Conservation (phyloP, 2,888 invertebrate species). For the Drosophila quasianomalipes region DNA sequence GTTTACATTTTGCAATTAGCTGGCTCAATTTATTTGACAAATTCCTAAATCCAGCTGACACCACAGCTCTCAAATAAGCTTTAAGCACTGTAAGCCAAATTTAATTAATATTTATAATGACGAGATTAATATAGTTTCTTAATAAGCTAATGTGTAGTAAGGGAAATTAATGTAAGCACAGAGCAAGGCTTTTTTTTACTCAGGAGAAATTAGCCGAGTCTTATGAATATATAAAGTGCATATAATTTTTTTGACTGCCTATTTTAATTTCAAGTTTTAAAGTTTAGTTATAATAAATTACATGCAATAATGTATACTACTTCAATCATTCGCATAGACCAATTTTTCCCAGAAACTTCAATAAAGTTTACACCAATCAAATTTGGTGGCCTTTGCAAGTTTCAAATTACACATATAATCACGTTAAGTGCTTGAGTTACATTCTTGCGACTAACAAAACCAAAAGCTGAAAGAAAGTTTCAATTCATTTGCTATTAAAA, state of each 20-base stretch:
- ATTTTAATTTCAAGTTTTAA: no score
- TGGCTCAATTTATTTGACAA: slow-evolving; percentile 43
- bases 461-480: slow-evolving; percentile 36
- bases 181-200: no score
- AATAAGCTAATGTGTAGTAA: background rate
- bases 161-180: background rate
- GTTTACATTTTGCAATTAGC: slow-evolving; percentile 27
- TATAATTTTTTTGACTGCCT: no score
- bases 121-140: slow-evolving; percentile 13
- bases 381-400: slow-evolving; percentile 18
- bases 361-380: slow-evolving; percentile 5
- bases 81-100: background rate
- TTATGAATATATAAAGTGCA: no score
- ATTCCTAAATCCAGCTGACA: slow-evolving; percentile 19
- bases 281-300: background rate
- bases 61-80: background rate
- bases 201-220: background rate
- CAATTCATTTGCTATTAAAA: slow-evolving; percentile 59
- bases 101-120: slow-evolving; percentile 45
- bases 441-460: slow-evolving; percentile 16
- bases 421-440: slow-evolving; percentile 39
- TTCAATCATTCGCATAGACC: slow-evolving; percentile 1
- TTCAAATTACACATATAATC: slow-evolving; percentile 31
- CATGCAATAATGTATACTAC: background rate
- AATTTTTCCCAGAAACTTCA: background rate